These are phyloP conservation scores for Coelopa pilipes DNA, from an alignment of 2,888 invertebrate genomes.

Conservation along the genomic window DNA sequence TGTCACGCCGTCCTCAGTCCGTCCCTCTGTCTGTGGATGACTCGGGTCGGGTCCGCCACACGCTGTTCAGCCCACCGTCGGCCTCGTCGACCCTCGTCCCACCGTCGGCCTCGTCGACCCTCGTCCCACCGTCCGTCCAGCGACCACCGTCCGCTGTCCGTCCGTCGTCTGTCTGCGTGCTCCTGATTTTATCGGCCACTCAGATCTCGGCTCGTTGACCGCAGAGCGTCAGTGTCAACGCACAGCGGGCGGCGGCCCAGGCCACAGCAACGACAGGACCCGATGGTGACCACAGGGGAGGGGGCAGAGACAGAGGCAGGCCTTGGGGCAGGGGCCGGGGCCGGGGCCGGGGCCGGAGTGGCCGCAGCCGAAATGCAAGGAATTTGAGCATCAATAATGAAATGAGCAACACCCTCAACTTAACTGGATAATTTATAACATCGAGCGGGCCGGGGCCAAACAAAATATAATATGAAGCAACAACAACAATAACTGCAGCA, in stretches of 20 bases:
- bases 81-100: no score
- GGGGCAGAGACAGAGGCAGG: neutral
- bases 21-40: neutral
- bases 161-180: constrained; percentile 18
- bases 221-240: constrained; percentile 37
- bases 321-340: neutral
- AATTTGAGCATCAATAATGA: constrained; percentile 52
- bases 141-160: neutral
- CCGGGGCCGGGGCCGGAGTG: neutral
- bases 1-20: neutral
- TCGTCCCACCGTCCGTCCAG: no score
- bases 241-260: constrained; percentile 31
- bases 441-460: constrained; percentile 39
- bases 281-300: no score
- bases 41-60: neutral
- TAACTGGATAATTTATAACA: constrained; percentile 64
- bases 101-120: no score
- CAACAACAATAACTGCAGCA: constrained; percentile 41
- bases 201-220: constrained; percentile 31
- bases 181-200: constrained; percentile 35
- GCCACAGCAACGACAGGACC: constrained; percentile 14
- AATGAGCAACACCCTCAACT: constrained; percentile 59
- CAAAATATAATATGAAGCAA: constrained; percentile 41
- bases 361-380: constrained; percentile 1
- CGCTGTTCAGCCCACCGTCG: no score